phyloP scores from a whole-genome alignment of 2,888 invertebrate genomes.

The Cataglyphis altisquamis region DNA sequence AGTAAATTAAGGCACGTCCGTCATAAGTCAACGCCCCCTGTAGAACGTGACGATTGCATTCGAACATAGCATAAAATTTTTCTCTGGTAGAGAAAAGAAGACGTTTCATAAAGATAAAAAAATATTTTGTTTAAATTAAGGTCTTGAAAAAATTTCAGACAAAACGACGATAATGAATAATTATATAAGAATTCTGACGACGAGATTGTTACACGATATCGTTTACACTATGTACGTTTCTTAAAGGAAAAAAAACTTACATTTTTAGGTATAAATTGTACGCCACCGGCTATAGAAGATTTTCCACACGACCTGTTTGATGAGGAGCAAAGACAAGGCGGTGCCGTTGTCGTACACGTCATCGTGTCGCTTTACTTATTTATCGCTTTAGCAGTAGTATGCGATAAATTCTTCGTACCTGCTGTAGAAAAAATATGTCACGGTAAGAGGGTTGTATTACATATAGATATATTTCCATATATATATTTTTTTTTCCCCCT shows the following conservation, averaged over 20 bases:
- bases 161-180: background rate
- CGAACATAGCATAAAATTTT: constrained; percentile 1
- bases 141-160: background rate
- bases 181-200: background rate
- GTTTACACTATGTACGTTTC: background rate
- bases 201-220: background rate
- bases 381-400: constrained; percentile 89
- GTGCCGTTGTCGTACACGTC: constrained; percentile 89
- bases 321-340: constrained; percentile 87
- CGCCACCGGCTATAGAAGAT: constrained; percentile 89
- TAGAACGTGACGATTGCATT: background rate
- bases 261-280: constrained; percentile 86
- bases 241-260: constrained; percentile 19
- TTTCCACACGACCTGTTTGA: constrained; percentile 89
- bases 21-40: constrained; percentile 5
- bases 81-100: background rate
- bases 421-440: constrained; percentile 89
- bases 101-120: background rate
- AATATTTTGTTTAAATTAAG: background rate
- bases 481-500: background rate
- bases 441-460: constrained; percentile 84
- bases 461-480: constrained; percentile 15
- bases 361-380: constrained; percentile 89
- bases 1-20: constrained; percentile 16
- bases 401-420: constrained; percentile 90